Evolutionary conservation across 2,888 invertebrate genomes (phyloP), one percentile per base, ranked within the genome.

Genomic region (Spialia ferax): DNA sequence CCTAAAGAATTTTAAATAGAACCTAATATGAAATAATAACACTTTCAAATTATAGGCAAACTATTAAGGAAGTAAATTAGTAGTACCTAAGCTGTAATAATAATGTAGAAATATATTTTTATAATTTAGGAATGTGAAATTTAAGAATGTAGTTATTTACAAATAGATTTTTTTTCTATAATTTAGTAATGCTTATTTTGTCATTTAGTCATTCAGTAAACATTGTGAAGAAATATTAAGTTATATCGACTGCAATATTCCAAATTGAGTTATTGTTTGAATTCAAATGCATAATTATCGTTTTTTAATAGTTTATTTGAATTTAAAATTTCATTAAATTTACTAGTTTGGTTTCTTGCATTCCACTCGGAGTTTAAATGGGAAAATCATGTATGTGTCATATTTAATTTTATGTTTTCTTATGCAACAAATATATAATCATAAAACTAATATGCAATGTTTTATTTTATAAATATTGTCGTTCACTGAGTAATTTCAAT

Each of bases 381-480:
- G 7, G 6, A 42, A 32, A 42, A 42, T 42, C 42, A 42, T 42
- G 42, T 42, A 42, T 42, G 42, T 42, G 42, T 42, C 42, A 42
- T 42, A 42, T 42, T 42, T 42, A 42, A 42, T 35, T 13, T 35
- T 35, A 13, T 35, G 35, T 15, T 42, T 38, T 38, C 2, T n/a
- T 38, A 38, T 5, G 15, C 2, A 42, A 42, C 35, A 42, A 42
- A 42, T 42, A 42, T 42, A 42, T 42, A 42, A 42, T 13, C 8
- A 7, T 32, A 32, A 35, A 13, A 35, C 11, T 13, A 13, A 35
- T 35, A 35, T 35, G 7, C 13, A 13, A 13, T 35, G 13, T 13
- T 1, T 35, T 35, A 1, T 5, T 4, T 35, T 32, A 7, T 8
- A 32, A 32, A 26, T 26, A 26, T 26, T 26, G 3, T n/a, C n/a